A percentile compares a stretch with the other conserved stretches of the same genome.
phyloP scores from a whole-genome alignment of 2,797 vertebrate species.

The Karalla daura region DNA sequence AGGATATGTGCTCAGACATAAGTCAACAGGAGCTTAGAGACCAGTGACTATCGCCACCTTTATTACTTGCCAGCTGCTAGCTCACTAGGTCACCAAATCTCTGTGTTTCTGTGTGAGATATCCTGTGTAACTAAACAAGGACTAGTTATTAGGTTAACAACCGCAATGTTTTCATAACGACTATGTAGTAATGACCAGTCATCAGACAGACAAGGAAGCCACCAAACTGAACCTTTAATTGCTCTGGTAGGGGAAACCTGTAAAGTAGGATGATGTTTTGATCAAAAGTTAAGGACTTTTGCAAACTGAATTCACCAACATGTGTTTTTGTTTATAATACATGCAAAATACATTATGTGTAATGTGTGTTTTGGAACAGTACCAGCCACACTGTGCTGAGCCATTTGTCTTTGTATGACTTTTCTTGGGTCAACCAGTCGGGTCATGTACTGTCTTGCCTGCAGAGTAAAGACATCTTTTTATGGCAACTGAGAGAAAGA shows the following conservation, averaged over 20 bases:
- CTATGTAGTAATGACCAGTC: too few relatives aligned
- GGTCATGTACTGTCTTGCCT: background rate
- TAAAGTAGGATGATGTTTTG: background rate
- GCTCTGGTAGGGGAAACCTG: background rate
- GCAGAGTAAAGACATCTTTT: constrained; percentile 13
- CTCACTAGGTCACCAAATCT: background rate
- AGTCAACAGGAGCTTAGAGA: background rate
- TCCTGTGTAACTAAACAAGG: too few relatives aligned
- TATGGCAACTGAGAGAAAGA: constrained; percentile 9
- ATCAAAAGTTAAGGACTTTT: background rate
- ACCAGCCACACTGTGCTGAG: background rate
- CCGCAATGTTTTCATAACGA: too few relatives aligned
- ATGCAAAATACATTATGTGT: background rate
- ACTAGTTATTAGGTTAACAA: too few relatives aligned
- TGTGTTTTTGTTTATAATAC: background rate
- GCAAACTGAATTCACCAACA: background rate
- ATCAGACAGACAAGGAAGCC: background rate
- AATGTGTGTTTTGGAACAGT: background rate
- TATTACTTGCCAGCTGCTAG: background rate
- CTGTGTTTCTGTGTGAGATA: too few relatives aligned
- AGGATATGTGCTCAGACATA: too few relatives aligned
- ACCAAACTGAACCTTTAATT: background rate
- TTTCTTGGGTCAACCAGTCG: background rate
- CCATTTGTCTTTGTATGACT: constrained; percentile 3
- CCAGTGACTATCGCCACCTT: background rate